Percentiles rank a stretch among this genome's conserved stretches.
Conservation (phyloP, 1,140 invertebrate species). For the Penaeus indicus region DNA sequence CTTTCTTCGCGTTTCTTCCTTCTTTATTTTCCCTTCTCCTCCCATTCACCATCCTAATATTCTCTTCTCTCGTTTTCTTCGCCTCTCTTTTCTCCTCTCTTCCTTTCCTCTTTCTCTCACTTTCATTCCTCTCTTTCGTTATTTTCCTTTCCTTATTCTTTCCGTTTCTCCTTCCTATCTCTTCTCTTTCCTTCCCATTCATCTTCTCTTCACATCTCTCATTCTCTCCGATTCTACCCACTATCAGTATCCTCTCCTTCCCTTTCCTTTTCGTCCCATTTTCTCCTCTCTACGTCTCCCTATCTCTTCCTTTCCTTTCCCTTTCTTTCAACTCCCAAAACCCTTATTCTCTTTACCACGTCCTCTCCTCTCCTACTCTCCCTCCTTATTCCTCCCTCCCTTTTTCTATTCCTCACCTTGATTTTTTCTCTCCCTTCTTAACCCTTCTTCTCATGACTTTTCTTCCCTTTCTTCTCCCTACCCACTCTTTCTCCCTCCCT, state of each 20-base stretch:
- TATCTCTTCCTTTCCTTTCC: not conserved
- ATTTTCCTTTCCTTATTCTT: not conserved
- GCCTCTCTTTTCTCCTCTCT: not conserved
- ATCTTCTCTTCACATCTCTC: not conserved
- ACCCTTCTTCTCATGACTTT: no score
- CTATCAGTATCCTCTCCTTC: no score
- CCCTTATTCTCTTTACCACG: no score
- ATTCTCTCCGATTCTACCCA: no score
- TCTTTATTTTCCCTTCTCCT: slow-evolving; percentile 2
- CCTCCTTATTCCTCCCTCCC: not conserved
- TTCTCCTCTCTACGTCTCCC: no score
- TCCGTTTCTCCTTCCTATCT: not conserved
- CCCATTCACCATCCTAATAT: not conserved
- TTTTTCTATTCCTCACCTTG: not conserved
- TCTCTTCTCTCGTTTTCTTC: not conserved
- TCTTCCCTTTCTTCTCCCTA: no score
- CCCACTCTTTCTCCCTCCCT: not conserved
- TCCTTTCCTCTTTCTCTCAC: not conserved
- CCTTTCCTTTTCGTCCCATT: no score
- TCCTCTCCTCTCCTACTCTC: not conserved
- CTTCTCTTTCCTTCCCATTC: not conserved
- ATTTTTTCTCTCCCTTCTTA: not conserved
- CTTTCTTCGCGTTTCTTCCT: not conserved
- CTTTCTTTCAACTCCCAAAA: not conserved
- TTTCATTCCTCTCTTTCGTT: slow-evolving; percentile 2